A percentile compares a stretch with the other conserved stretches of the same genome.
Conservation (phyloP, 1,140 invertebrate species). For the Orchestia grillus region DNA sequence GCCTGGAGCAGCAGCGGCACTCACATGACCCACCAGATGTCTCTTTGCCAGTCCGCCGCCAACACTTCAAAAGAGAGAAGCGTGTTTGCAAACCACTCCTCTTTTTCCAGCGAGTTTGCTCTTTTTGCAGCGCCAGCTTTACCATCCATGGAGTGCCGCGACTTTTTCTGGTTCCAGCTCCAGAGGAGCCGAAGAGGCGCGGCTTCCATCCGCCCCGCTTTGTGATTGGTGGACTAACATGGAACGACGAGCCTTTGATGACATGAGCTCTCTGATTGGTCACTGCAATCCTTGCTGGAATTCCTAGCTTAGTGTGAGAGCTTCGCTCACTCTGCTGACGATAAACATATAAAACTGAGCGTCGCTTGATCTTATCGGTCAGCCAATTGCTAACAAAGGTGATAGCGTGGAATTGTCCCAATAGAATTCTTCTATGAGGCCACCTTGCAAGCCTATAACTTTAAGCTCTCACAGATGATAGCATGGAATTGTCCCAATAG, state of each 20-base stretch:
- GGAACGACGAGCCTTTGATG: not conserved
- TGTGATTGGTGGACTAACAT: not conserved
- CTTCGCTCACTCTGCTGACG: not conserved
- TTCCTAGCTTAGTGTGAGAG: slow-evolving; percentile 18
- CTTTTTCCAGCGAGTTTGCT: slow-evolving; percentile 42
- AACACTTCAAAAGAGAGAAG: slow-evolving; percentile 51
- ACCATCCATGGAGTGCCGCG: not conserved
- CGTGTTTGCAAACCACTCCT: slow-evolving; percentile 52
- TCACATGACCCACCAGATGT: slow-evolving; percentile 4
- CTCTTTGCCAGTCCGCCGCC: slow-evolving; percentile 9
- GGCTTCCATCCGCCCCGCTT: not conserved
- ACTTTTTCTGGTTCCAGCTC: slow-evolving; percentile 21
- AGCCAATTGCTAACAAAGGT: slow-evolving; percentile 51
- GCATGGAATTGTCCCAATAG: slow-evolving; percentile 26
- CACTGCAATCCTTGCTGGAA: slow-evolving; percentile 3
- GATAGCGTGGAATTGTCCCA: slow-evolving; percentile 14
- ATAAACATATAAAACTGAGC: slow-evolving; percentile 22
- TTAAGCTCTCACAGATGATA: slow-evolving; percentile 22
- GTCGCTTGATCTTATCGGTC: not conserved
- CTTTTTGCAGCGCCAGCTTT: slow-evolving; percentile 45
- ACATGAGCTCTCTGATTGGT: slow-evolving; percentile 16
- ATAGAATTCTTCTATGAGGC: slow-evolving; percentile 2
- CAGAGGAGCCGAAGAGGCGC: not conserved
- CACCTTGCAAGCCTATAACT: slow-evolving; percentile 7
- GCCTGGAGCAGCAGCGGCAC: not conserved